Conservation (phyloP, 2,797 vertebrate species). For the Sparidentex hasta region DNA sequence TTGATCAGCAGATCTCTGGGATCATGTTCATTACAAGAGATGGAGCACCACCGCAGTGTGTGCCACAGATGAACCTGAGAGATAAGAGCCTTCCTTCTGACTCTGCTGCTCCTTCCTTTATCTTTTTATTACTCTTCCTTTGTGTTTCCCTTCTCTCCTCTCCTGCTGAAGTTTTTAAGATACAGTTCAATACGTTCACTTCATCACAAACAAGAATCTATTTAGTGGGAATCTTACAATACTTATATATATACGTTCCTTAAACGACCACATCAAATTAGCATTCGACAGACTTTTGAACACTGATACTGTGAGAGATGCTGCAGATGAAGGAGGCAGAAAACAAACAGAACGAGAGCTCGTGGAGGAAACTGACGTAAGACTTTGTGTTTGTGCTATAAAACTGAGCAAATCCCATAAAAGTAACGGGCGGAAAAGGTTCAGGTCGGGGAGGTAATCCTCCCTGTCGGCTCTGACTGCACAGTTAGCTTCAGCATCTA, state of each 20-base stretch:
- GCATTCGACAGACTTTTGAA: background rate
- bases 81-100: slow-evolving; percentile 52
- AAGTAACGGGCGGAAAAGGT: background rate
- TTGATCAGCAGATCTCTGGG: slow-evolving; percentile 69
- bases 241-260: background rate
- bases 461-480: background rate
- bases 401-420: background rate
- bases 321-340: background rate
- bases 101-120: slow-evolving; percentile 20
- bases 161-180: background rate
- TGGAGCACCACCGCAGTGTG: slow-evolving; percentile 36
- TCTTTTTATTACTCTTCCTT: slow-evolving; percentile 27
- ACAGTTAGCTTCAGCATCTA: background rate
- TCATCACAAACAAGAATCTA: background rate
- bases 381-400: background rate
- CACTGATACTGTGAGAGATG: background rate
- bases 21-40: slow-evolving; percentile 72
- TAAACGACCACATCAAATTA: background rate
- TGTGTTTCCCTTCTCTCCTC: background rate
- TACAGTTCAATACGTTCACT: background rate
- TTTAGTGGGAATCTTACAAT: background rate
- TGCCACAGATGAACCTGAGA: slow-evolving; percentile 55
- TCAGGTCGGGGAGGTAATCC: background rate
- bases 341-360: background rate
- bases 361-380: background rate